These are phyloP conservation scores for Clarias pachynema DNA, from an alignment of 2,797 vertebrate genomes.

Conservation along the genomic window DNA sequence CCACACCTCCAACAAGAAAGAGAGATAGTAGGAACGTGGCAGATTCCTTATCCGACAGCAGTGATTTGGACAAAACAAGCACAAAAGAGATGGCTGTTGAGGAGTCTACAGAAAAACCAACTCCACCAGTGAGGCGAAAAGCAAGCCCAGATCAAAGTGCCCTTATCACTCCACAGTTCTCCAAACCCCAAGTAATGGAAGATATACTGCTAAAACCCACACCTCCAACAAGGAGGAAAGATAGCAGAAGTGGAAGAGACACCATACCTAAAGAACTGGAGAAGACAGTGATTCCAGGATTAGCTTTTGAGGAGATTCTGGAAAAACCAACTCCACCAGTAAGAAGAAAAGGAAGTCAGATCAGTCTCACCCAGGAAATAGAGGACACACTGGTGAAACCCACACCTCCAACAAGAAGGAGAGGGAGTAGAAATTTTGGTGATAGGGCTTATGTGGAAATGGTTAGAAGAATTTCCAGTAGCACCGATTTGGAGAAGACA, in stretches of 20 bases:
- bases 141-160: constrained; percentile 11
- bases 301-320: not conserved
- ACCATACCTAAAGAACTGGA: not conserved
- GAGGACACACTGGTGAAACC: constrained; percentile 15
- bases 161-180: not conserved
- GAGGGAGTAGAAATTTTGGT: constrained; percentile 20
- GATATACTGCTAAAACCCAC: constrained; percentile 18
- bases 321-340: constrained; percentile 48
- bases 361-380: constrained; percentile 20
- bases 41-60: not conserved
- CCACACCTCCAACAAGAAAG: constrained; percentile 41
- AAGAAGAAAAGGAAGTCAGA: constrained; percentile 33
- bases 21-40: constrained; percentile 16
- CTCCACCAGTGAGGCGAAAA: constrained; percentile 33
- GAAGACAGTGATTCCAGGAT: not conserved
- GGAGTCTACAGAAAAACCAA: constrained; percentile 22
- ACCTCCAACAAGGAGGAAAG: constrained; percentile 9
- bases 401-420: constrained; percentile 50
- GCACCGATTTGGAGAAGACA: constrained; percentile 24
- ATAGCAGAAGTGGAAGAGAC: not conserved
- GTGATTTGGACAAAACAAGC: constrained; percentile 22
- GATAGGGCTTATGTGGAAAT: not conserved
- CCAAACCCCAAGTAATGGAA: constrained; percentile 7
- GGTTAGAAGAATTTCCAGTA: not conserved
- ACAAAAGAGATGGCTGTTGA: not conserved